These are phyloP conservation scores for Burhinus bistriatus DNA, from an alignment of 2,113 vertebrate species.

Conservation along the genomic window DNA sequence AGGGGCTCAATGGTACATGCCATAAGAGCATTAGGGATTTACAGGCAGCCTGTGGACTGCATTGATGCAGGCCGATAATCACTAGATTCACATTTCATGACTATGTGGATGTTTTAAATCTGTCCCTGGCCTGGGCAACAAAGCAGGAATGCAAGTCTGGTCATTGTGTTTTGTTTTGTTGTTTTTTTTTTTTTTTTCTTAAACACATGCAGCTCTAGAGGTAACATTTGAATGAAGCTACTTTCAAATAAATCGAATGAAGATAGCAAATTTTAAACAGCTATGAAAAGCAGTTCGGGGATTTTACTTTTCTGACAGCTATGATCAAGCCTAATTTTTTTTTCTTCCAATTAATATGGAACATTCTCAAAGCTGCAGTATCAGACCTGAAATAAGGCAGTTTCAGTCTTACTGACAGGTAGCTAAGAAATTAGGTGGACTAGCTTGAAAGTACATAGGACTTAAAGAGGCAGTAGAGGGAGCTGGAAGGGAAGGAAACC, in stretches of 20 bases:
- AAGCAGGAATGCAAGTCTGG: background rate
- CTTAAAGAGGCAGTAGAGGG: conserved; percentile 10
- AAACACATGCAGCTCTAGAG: background rate
- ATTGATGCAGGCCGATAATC: background rate
- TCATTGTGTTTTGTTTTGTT: background rate
- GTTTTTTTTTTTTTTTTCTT: background rate
- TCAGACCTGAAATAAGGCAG: background rate
- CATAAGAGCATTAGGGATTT: background rate
- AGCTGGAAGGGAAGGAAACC: conserved; percentile 9
- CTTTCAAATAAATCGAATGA: background rate
- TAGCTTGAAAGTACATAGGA: background rate
- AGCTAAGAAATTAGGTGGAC: background rate
- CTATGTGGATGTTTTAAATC: background rate
- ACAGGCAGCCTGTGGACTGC: background rate
- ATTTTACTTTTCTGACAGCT: background rate
- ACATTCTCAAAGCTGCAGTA: background rate
- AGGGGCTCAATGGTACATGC: background rate
- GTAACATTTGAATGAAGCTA: background rate
- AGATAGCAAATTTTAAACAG: background rate
- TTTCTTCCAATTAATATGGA: background rate
- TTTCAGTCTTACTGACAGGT: background rate
- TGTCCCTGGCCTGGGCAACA: background rate
- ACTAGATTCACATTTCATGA: background rate
- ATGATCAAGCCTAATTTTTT: background rate
- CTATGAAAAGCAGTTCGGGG: background rate